Conservation (phyloP, 2,113 vertebrate genomes). For the Etheostoma cragini region DNA sequence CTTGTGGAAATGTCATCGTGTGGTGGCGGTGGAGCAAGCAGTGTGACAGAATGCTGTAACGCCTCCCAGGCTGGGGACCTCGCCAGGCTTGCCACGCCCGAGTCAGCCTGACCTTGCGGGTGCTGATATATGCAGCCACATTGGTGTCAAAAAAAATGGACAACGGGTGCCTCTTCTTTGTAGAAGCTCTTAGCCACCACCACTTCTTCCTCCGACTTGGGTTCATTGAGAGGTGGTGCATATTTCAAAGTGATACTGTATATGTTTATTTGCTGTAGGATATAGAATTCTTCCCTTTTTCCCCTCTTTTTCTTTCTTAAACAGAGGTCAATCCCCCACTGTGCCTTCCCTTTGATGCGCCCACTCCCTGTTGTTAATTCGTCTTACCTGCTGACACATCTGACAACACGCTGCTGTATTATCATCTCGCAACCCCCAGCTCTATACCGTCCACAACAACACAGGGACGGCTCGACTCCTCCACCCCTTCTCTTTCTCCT, state of each 20-base stretch:
- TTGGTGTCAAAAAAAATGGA: conserved; percentile 64
- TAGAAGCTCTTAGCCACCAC: conserved; percentile 36
- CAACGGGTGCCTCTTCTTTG: conserved; percentile 61
- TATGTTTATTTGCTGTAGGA: conserved; percentile 71
- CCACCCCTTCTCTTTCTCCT: conserved; percentile 71
- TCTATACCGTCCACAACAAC: conserved; percentile 70
- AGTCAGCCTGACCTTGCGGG: conserved; percentile 79
- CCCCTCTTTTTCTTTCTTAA: conserved; percentile 50
- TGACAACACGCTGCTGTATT: conserved; percentile 76
- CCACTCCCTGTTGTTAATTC: conserved; percentile 75
- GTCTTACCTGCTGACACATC: conserved; percentile 79
- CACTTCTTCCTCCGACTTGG: conserved; percentile 45
- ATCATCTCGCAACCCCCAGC: conserved; percentile 73
- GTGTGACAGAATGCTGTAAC: conserved; percentile 79
- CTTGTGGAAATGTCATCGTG: conserved; percentile 83
- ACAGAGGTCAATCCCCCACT: conserved; percentile 76
- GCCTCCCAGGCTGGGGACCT: conserved; percentile 66
- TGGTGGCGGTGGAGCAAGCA: conserved; percentile 74
- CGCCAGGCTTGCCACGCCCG: conserved; percentile 62
- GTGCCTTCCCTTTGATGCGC: conserved; percentile 68
- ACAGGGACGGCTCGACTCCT: conserved; percentile 57
- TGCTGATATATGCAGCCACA: conserved; percentile 77
- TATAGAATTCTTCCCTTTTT: conserved; percentile 62
- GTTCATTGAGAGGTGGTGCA: conserved; percentile 74
- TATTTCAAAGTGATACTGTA: conserved; percentile 57